These are phyloP conservation scores for Anoncus sp. DNA, from an alignment of 2,888 invertebrate species.

Conservation along the genomic window DNA sequence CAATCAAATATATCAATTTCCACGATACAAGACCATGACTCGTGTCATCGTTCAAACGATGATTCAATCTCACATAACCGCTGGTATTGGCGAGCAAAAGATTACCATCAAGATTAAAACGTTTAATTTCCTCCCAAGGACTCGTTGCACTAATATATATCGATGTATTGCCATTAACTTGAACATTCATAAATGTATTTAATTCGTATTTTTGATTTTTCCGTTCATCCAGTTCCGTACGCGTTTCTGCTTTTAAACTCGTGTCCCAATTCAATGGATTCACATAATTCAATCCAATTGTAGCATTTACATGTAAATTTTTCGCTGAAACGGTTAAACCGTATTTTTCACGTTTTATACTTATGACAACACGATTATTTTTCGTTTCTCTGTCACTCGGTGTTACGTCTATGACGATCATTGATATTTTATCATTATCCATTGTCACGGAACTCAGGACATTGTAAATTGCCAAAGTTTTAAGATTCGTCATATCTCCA, in stretches of 20 bases:
- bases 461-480: constrained; percentile 50
- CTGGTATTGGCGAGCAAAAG: constrained; percentile 76
- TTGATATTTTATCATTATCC: constrained; percentile 35
- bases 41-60: constrained; percentile 81
- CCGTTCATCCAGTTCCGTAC: background rate
- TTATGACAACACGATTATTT: constrained; percentile 61
- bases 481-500: constrained; percentile 72
- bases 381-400: constrained; percentile 15
- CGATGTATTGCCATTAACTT: constrained; percentile 76
- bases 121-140: constrained; percentile 82
- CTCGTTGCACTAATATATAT: constrained; percentile 80
- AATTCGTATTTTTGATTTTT: constrained; percentile 63
- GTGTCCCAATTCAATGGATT: constrained; percentile 78
- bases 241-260: constrained; percentile 47
- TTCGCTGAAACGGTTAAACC: constrained; percentile 61
- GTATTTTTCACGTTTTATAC: constrained; percentile 67
- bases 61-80: constrained; percentile 77
- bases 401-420: constrained; percentile 18
- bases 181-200: constrained; percentile 73
- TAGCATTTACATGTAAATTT: constrained; percentile 65
- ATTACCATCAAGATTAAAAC: constrained; percentile 79
- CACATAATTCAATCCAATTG: constrained; percentile 66
- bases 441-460: constrained; percentile 62
- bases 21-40: constrained; percentile 84
- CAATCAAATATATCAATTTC: constrained; percentile 84